These are phyloP conservation scores for Ridgeia piscesae DNA, from an alignment of 1,140 invertebrate genomes.

Conservation along the genomic window DNA sequence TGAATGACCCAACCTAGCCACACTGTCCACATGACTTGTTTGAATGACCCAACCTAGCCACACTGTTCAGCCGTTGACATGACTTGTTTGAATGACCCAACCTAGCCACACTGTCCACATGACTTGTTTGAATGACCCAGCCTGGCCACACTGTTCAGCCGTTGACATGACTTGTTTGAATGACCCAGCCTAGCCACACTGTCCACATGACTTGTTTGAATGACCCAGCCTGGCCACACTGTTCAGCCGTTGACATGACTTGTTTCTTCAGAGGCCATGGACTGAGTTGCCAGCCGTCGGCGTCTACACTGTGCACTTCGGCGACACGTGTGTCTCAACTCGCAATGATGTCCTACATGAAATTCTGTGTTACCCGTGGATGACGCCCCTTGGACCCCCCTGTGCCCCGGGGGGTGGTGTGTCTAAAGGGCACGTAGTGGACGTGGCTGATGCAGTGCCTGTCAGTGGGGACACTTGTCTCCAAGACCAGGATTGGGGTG, in stretches of 20 bases:
- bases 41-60: too few species aligned
- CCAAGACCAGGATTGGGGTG: not conserved
- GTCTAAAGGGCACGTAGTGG: not conserved
- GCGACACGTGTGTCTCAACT: slow-evolving; percentile 29
- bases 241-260: not conserved
- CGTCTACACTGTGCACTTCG: slow-evolving; percentile 68
- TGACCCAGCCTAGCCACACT: too few species aligned
- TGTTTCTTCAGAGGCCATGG: slow-evolving; percentile 42
- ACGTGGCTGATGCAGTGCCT: not conserved
- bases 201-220: not conserved
- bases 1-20: too few species aligned
- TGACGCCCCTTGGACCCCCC: not conserved
- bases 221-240: not conserved
- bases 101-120: too few species aligned
- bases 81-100: too few species aligned
- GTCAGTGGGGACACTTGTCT: not conserved
- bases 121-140: too few species aligned
- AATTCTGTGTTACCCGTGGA: not conserved
- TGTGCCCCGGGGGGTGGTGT: not conserved
- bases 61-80: too few species aligned
- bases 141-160: too few species aligned
- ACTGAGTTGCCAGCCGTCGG: slow-evolving; percentile 76
- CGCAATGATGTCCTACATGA: not conserved
- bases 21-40: too few species aligned
- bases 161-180: too few species aligned